Percentiles rank a stretch among this genome's conserved stretches.
Evolutionary conservation across 1,140 invertebrate species (phyloP).

Genomic region (Penaeus chinensis): DNA sequence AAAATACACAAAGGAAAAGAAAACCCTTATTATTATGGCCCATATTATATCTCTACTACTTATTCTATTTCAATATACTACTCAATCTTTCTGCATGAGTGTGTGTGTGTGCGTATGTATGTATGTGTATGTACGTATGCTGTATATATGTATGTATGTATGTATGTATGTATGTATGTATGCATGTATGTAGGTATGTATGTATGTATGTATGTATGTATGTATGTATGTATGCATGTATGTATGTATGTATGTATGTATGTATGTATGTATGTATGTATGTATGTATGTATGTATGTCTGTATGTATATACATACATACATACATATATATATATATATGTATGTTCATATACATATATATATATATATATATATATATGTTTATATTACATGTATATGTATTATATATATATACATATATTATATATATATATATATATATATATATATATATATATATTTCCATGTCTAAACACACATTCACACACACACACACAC

Average conservation of each 20-base stretch:
- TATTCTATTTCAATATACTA: background rate
- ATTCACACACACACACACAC: background rate
- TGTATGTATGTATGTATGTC: background rate
- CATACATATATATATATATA: no score
- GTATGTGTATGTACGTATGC: background rate
- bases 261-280: background rate
- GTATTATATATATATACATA: no score
- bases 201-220: background rate
- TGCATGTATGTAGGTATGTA: no score
- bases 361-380: slow-evolving; percentile 21
- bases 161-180: background rate
- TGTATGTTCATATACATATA: background rate
- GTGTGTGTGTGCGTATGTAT: background rate
- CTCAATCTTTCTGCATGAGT: background rate
- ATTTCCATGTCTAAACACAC: no score
- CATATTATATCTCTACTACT: background rate
- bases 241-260: slow-evolving; percentile 4
- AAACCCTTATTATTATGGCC: background rate
- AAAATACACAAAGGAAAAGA: no score
- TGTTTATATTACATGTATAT: background rate
- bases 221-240: slow-evolving; percentile 4
- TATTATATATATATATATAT: no score
- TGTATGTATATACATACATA: no score
- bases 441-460: no score
- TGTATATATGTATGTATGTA: background rate